phyloP scores from a whole-genome alignment of 2,113 vertebrate genomes.

The Myotis brandtii region DNA sequence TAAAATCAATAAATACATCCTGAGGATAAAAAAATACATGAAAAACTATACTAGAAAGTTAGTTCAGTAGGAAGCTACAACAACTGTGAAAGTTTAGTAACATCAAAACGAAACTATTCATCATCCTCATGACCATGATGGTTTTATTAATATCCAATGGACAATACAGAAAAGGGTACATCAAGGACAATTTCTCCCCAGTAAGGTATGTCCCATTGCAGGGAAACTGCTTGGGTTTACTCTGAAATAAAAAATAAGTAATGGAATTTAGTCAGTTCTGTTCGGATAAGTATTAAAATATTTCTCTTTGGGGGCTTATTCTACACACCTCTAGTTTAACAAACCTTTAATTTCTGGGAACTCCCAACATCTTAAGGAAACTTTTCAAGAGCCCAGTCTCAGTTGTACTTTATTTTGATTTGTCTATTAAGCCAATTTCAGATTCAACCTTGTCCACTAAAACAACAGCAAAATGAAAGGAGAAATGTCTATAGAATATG shows the following conservation, averaged over 20 bases:
- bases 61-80: conserved; percentile 13
- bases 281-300: neutral
- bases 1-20: neutral
- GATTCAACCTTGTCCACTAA: neutral
- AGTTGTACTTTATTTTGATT: neutral
- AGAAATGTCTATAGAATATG: neutral
- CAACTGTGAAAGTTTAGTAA: conserved; percentile 43
- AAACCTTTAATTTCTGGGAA: neutral
- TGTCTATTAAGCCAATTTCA: neutral
- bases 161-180: neutral
- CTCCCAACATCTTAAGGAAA: neutral
- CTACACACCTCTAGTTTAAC: neutral
- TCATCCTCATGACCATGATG: neutral
- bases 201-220: neutral
- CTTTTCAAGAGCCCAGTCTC: neutral
- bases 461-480: neutral
- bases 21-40: neutral
- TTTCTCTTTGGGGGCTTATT: neutral
- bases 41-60: conserved; percentile 34
- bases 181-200: neutral
- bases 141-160: conserved; percentile 26
- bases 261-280: neutral
- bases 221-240: neutral
- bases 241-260: conserved; percentile 27
- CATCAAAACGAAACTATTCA: conserved; percentile 58